phyloP scores from a whole-genome alignment of 2,888 invertebrate genomes.

The Crepidodera aurea region DNA sequence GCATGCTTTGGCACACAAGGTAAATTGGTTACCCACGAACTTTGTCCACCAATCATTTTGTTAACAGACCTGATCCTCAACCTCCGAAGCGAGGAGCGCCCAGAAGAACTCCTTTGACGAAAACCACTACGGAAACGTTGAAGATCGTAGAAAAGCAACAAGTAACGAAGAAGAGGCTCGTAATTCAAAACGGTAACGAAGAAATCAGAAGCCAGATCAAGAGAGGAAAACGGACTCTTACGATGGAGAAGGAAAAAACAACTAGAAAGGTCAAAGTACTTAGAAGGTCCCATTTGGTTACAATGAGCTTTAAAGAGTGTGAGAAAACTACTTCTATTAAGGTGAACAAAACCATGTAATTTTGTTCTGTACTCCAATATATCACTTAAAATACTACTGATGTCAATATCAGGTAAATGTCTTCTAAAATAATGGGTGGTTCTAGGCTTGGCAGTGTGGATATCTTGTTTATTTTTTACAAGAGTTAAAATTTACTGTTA shows the following conservation, averaged over 20 bases:
- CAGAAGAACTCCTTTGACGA: conserved; percentile 40
- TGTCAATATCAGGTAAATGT: conserved; percentile 6
- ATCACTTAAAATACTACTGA: neutral
- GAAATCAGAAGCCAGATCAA: conserved; percentile 48
- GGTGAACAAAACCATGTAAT: conserved; percentile 50
- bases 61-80: conserved; percentile 55
- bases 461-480: neutral
- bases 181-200: conserved; percentile 34
- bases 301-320: conserved; percentile 43
- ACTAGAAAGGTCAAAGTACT: conserved; percentile 58
- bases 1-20: conserved; percentile 12
- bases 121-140: conserved; percentile 36
- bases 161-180: conserved; percentile 46
- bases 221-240: conserved; percentile 56
- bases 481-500: neutral
- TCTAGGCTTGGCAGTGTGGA: neutral
- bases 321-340: conserved; percentile 48
- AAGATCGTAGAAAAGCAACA: conserved; percentile 44
- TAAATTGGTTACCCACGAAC: conserved; percentile 8
- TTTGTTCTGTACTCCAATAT: neutral
- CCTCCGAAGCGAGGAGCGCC: conserved; percentile 39
- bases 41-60: conserved; percentile 47
- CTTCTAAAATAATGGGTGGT: neutral
- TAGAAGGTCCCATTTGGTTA: conserved; percentile 50
- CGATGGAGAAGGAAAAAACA: conserved; percentile 56